These are phyloP conservation scores for Sarcophaga subvicina DNA, from an alignment of 2,888 invertebrate species.

Conservation along the genomic window DNA sequence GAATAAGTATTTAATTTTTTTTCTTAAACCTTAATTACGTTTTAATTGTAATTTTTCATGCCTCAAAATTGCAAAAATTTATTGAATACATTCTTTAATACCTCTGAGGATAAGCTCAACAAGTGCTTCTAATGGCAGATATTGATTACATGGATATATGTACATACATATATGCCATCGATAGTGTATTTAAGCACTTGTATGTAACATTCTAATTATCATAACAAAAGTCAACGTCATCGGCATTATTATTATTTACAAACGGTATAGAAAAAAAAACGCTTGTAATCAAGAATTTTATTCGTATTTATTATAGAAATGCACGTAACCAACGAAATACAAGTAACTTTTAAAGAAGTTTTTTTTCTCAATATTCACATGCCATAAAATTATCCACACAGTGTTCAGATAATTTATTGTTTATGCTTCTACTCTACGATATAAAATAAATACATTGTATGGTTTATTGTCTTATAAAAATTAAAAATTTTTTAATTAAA, in stretches of 20 bases:
- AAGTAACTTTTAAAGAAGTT: background rate
- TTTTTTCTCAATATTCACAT: constrained; percentile 45
- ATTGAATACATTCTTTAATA: background rate
- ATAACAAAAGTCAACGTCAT: background rate
- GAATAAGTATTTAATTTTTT: too few species aligned
- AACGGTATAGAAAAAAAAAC: constrained; percentile 17
- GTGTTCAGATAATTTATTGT: too few species aligned
- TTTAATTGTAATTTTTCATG: too few species aligned
- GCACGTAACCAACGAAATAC: constrained; percentile 40
- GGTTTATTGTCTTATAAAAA: too few species aligned
- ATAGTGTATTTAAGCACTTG: background rate
- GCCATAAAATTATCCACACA: constrained; percentile 42
- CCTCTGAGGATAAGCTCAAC: background rate
- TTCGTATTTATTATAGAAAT: constrained; percentile 35
- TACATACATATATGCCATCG: background rate
- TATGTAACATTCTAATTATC: constrained; percentile 1
- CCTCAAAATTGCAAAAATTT: background rate
- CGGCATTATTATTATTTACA: background rate
- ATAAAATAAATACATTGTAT: too few species aligned
- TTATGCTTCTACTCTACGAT: too few species aligned
- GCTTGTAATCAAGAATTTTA: constrained; percentile 39
- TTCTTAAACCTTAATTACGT: too few species aligned
- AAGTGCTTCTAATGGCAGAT: background rate
- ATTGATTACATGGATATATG: background rate
- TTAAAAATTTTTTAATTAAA: too few species aligned